Evolutionary conservation across 2,888 invertebrate genomes (phyloP).

Genomic region (Tigriopus californicus): DNA sequence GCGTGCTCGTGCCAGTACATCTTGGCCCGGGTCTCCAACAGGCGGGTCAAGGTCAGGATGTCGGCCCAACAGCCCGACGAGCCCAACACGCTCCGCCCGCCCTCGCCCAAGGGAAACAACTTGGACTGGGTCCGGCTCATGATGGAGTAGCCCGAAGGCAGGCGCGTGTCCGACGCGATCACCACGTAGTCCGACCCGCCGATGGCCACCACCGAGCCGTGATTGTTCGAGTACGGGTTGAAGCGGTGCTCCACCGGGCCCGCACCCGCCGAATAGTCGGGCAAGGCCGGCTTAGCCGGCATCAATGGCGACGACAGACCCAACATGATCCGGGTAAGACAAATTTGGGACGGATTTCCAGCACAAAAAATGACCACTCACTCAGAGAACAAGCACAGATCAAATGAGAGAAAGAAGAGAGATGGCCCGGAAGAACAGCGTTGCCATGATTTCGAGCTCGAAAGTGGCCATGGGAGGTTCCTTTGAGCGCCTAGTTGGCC

Average conservation of each 20-base stretch:
- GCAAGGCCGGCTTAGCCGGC: too few species aligned
- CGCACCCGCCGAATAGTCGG: neutral
- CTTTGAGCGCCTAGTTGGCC: too few species aligned
- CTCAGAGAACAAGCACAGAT: too few species aligned
- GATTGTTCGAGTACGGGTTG: constrained; percentile 53
- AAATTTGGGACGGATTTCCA: too few species aligned
- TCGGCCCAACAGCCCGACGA: constrained; percentile 97
- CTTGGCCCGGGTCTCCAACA: constrained; percentile 31
- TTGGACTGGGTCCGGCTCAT: constrained; percentile 74
- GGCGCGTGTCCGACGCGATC: constrained; percentile 83
- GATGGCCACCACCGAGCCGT: constrained; percentile 80
- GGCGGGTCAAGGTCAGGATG: constrained; percentile 66
- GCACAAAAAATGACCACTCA: too few species aligned
- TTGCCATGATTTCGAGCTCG: too few species aligned
- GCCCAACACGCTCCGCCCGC: constrained; percentile 62
- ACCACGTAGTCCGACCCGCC: constrained; percentile 88
- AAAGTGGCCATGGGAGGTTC: too few species aligned
- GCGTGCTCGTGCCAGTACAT: constrained; percentile 90
- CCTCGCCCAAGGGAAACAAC: constrained; percentile 55
- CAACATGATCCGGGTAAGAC: too few species aligned
- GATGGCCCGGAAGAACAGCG: too few species aligned
- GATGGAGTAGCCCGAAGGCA: constrained; percentile 76
- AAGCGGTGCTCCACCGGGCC: constrained; percentile 25
- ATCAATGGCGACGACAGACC: too few species aligned
- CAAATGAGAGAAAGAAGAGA: too few species aligned